Conservation (phyloP, 2,888 invertebrate genomes). For the Zaprionus lineosus region DNA sequence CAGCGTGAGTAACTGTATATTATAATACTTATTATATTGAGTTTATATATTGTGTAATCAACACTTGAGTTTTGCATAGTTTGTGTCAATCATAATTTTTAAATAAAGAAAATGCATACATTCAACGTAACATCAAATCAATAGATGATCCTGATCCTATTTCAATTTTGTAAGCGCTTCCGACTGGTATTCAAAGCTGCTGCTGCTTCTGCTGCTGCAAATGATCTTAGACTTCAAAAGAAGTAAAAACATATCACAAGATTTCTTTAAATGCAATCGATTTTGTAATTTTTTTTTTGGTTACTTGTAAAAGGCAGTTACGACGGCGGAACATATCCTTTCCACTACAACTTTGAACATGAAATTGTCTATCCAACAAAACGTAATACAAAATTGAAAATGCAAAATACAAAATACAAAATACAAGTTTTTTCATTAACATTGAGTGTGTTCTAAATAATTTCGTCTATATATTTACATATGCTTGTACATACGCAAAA, state of each 20-base stretch:
- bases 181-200: slow-evolving; percentile 1
- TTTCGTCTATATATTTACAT: slow-evolving; percentile 31
- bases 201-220: too few relatives aligned
- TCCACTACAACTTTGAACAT: too few relatives aligned
- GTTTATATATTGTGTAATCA: slow-evolving; percentile 36
- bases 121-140: slow-evolving; percentile 37
- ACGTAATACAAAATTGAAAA: too few relatives aligned
- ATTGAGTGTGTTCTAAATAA: slow-evolving; percentile 10
- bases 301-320: too few relatives aligned
- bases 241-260: background rate
- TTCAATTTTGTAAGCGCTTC: background rate
- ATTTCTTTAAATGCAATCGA: background rate
- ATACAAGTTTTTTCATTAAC: background rate
- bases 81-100: slow-evolving; percentile 57
- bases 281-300: background rate
- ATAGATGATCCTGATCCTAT: background rate
- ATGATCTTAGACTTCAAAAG: background rate
- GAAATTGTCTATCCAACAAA: too few relatives aligned
- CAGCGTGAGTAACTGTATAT: slow-evolving; percentile 55
- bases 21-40: slow-evolving; percentile 44
- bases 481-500: slow-evolving; percentile 26
- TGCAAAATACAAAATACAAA: too few relatives aligned
- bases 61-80: slow-evolving; percentile 48
- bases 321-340: too few relatives aligned
- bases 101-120: slow-evolving; percentile 50